A percentile compares a stretch with the other conserved stretches of the same genome.
Conservation (phyloP, 2,888 invertebrate genomes). For the Ichneumoninae sp. region DNA sequence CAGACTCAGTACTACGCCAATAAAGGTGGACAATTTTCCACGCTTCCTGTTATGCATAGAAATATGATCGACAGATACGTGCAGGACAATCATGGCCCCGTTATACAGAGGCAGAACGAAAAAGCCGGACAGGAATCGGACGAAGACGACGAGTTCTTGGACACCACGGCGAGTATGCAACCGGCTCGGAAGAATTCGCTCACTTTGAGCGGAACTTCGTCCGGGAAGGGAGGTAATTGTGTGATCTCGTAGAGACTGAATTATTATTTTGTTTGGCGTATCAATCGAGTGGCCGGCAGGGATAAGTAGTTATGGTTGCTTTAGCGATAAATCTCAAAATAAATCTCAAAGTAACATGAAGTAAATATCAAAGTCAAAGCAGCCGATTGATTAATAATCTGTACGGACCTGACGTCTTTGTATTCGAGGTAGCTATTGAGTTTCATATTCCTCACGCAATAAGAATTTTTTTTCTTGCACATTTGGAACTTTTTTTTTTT, state of each 20-base stretch:
- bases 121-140: constrained; percentile 71
- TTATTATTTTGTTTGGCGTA: constrained; percentile 8
- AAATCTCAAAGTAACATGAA: too few species aligned
- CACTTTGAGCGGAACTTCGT: constrained; percentile 73
- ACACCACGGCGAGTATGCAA: constrained; percentile 80
- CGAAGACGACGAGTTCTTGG: constrained; percentile 82
- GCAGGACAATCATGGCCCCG: constrained; percentile 64
- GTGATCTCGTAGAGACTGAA: constrained; percentile 59
- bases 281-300: neutral
- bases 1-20: constrained; percentile 59
- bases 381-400: neutral
- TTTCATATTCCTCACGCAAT: constrained; percentile 1
- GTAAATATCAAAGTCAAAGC: too few species aligned
- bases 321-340: too few species aligned
- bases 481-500: constrained; percentile 1
- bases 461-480: neutral
- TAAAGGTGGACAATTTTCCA: constrained; percentile 40
- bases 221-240: constrained; percentile 60
- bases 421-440: neutral
- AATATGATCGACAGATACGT: constrained; percentile 79
- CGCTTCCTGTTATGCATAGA: constrained; percentile 63
- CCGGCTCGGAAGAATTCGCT: constrained; percentile 76
- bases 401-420: neutral
- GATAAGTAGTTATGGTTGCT: too few species aligned
- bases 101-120: constrained; percentile 36